Evolutionary conservation across 2,113 vertebrate species (phyloP).

Genomic region (Hippolais icterina): DNA sequence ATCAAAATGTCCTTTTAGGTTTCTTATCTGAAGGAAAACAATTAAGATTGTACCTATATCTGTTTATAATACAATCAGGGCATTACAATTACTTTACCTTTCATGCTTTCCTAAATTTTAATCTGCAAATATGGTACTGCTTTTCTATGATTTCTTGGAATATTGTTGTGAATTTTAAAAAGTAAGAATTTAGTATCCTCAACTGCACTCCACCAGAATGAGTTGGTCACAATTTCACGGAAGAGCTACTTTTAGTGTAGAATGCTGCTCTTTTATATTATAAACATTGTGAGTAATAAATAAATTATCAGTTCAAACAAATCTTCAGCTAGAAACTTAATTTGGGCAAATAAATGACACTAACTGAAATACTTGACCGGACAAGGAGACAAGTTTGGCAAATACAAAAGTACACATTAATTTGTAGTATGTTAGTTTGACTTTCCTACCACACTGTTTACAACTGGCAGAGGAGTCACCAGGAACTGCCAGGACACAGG

Average conservation of each 20-base stretch:
- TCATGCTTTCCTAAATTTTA: background rate
- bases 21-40: background rate
- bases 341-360: constrained; percentile 16
- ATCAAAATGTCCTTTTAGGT: background rate
- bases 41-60: background rate
- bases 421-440: constrained; percentile 63
- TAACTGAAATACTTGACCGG: constrained; percentile 46
- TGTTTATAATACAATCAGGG: background rate
- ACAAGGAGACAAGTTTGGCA: constrained; percentile 59
- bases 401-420: constrained; percentile 62
- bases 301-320: constrained; percentile 27
- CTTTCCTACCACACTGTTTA: constrained; percentile 74
- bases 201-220: background rate
- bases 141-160: background rate
- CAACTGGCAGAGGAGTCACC: constrained; percentile 62
- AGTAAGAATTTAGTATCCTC: background rate
- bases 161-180: background rate
- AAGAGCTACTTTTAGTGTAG: background rate
- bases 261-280: background rate
- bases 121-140: background rate
- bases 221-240: background rate
- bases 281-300: constrained; percentile 16
- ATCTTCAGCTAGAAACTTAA: constrained; percentile 47
- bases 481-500: constrained; percentile 67
- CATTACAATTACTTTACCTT: background rate